These are phyloP conservation scores for Chalcosyrphus nemorum DNA, from an alignment of 2,888 invertebrate species.

Conservation along the genomic window DNA sequence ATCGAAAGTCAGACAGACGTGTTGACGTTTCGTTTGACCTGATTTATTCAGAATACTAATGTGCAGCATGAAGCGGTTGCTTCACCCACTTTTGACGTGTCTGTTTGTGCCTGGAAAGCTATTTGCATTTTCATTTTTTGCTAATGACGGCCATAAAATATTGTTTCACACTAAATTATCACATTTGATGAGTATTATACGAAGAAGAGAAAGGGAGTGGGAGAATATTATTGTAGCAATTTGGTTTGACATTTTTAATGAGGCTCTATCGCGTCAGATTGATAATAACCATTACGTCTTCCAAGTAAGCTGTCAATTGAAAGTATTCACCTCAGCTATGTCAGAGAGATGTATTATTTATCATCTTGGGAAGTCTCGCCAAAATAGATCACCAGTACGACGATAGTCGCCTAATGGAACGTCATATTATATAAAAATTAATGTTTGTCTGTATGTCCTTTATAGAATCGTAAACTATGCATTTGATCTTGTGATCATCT, in stretches of 20 bases:
- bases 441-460: too few relatives aligned
- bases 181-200: not conserved
- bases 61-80: constrained; percentile 22
- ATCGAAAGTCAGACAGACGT: constrained; percentile 54
- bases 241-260: not conserved
- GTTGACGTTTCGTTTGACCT: constrained; percentile 48
- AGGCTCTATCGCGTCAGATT: not conserved
- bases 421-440: too few relatives aligned
- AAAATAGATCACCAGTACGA: too few relatives aligned
- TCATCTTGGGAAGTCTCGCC: too few relatives aligned
- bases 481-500: too few relatives aligned
- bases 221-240: not conserved
- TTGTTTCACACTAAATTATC: not conserved
- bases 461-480: too few relatives aligned
- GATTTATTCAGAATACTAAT: constrained; percentile 39
- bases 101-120: not conserved
- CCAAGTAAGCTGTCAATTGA: too few relatives aligned
- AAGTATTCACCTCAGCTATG: too few relatives aligned
- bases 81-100: constrained; percentile 31
- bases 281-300: too few relatives aligned
- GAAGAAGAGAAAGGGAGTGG: not conserved
- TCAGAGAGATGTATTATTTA: too few relatives aligned
- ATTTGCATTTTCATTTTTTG: constrained; percentile 22
- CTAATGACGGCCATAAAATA: not conserved
- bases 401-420: too few relatives aligned